Base-by-base conservation (phyloP, 2,797 vertebrate species). In the Bovichtus diacanthus region DNA sequence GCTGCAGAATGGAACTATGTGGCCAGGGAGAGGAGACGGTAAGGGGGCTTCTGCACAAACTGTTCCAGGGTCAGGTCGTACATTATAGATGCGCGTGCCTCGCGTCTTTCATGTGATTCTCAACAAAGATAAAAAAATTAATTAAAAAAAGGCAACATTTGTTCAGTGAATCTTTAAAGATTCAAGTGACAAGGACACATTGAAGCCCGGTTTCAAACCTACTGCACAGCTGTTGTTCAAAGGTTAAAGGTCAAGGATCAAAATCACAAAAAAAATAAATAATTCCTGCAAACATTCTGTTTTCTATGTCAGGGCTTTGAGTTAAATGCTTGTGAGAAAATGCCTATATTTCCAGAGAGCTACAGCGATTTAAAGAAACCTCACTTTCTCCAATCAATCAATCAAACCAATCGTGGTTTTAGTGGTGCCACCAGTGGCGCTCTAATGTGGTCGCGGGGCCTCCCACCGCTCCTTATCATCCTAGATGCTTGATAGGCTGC, bases 1-100 rank as follows among this genome's bases (percentile, higher is more conserved):
- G 79, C 80, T 81, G 90, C 90, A 88, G 55, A 89, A 80, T 73
- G 74, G 21, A 75, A 78, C 69, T 46, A 60, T 73, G 80, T 46
- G 65, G 67, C 65, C 44, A 70, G 55, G 76, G 39, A 56, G 39
- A 56, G 29, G 29, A 64, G 65, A 7, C 2, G 2, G 3, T 13
- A 21, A 34, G 25, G 21, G 18, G 39, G 39, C 2, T 53, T 72
- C n/a, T 21, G 36, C 68, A 49, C 21, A 59, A 50, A 55, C 13
- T 29, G 21, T 49, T 67, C 43, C 41, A 50, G 39, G 76, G 59
- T 87, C 83, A 69, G 44, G n/a, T 55, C 27, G 9, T 13, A 10
- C 31, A 49, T 83, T 74, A 47, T 9, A 23, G 5, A 83, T 74
- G 31, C 58, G 59, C 13, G 47, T 18, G 9, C 9, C 18, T 31